phyloP scores from a whole-genome alignment of 2,113 vertebrate species.

The Carollia perspicillata region DNA sequence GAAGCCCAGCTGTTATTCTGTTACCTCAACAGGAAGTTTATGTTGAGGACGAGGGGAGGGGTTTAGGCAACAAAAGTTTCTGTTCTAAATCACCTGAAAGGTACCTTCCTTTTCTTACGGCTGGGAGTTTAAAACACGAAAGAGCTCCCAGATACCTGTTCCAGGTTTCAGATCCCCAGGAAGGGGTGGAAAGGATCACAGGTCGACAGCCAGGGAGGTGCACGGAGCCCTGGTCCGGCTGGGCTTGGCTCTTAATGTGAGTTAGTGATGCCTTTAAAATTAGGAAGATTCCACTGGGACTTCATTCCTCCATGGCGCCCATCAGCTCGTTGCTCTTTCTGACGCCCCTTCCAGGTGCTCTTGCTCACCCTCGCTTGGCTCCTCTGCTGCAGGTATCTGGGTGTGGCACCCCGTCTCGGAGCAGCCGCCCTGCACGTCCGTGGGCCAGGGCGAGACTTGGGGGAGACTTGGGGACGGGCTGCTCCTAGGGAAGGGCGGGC shows the following conservation, averaged over 20 bases:
- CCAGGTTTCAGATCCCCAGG: background rate
- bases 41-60: background rate
- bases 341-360: background rate
- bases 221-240: background rate
- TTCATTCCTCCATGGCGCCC: background rate
- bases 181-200: background rate
- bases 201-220: background rate
- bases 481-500: background rate
- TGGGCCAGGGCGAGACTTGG: background rate
- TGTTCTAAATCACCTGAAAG: background rate
- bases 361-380: background rate
- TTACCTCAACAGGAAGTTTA: background rate
- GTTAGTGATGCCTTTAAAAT: background rate
- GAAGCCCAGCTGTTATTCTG: background rate
- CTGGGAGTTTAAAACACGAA: constrained; percentile 16
- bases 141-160: background rate
- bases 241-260: background rate
- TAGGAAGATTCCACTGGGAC: background rate
- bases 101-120: background rate
- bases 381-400: background rate
- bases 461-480: background rate
- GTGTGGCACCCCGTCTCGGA: background rate
- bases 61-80: background rate
- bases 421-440: background rate
- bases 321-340: background rate